A percentile compares a stretch with the other conserved stretches of the same genome.
These are phyloP conservation scores for Drosophila robusta DNA, from an alignment of 2,888 invertebrate species.

Conservation along the genomic window DNA sequence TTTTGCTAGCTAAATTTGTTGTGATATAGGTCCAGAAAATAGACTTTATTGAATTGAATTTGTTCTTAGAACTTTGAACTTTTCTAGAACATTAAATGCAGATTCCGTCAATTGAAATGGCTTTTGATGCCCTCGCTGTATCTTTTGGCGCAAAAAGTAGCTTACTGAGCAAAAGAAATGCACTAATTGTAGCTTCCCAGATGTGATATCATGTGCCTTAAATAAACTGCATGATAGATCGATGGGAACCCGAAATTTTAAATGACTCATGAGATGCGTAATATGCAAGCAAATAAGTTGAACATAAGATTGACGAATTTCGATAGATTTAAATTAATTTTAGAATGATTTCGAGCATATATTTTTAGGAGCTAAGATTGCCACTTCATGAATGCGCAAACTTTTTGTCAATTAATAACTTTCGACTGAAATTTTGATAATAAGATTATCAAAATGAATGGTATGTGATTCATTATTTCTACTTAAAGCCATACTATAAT, in stretches of 20 bases:
- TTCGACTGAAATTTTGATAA: no score
- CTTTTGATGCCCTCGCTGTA: not conserved
- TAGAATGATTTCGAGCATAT: no score
- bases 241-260: constrained; percentile 11
- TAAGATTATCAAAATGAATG: no score
- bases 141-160: not conserved
- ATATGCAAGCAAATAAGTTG: not conserved
- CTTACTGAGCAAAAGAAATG: constrained; percentile 16
- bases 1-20: no score
- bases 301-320: not conserved
- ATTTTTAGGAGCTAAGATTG: no score
- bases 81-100: not conserved
- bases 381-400: no score
- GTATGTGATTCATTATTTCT: no score
- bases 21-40: no score
- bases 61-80: no score
- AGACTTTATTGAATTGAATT: no score
- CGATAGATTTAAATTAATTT: not conserved
- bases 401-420: no score
- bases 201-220: constrained; percentile 40
- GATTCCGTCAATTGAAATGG: not conserved
- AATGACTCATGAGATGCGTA: constrained; percentile 23
- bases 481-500: no score
- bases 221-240: constrained; percentile 47
- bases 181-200: constrained; percentile 9